A percentile compares a stretch with the other conserved stretches of the same genome.
phyloP scores from a whole-genome alignment of 2,113 vertebrate species.

The Xyliphius kryptos region DNA sequence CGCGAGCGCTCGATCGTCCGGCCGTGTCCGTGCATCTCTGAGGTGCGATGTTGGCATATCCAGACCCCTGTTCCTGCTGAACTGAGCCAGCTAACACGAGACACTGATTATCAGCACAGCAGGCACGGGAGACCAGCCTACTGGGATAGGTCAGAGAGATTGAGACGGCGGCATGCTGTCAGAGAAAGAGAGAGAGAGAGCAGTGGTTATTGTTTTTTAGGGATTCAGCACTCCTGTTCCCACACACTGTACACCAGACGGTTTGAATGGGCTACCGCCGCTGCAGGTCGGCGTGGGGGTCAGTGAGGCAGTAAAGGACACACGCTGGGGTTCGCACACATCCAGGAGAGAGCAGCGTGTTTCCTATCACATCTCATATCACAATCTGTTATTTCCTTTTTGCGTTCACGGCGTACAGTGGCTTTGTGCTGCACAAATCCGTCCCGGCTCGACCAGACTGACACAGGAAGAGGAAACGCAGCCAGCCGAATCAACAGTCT shows the following conservation, averaged over 20 bases:
- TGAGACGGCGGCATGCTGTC: conserved; percentile 24
- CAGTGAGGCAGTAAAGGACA: too few relatives aligned
- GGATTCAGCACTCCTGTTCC: too few relatives aligned
- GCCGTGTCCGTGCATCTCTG: conserved; percentile 21
- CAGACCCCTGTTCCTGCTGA: conserved; percentile 74
- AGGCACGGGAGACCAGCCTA: conserved; percentile 83
- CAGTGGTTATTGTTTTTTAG: neutral
- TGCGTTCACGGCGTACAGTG: too few relatives aligned
- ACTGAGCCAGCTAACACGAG: conserved; percentile 75
- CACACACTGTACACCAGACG: neutral
- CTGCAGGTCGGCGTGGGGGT: too few relatives aligned
- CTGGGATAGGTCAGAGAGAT: conserved; percentile 39
- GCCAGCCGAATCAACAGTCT: too few relatives aligned
- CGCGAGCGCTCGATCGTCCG: neutral
- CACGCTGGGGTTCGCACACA: too few relatives aligned
- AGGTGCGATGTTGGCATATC: conserved; percentile 45
- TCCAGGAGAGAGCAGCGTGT: too few relatives aligned
- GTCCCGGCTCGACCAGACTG: too few relatives aligned
- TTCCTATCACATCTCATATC: too few relatives aligned
- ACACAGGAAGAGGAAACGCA: too few relatives aligned
- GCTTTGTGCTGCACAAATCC: too few relatives aligned
- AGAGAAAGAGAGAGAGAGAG: conserved; percentile 18
- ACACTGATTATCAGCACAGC: conserved; percentile 94
- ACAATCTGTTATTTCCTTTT: too few relatives aligned
- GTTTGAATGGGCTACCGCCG: neutral